Base-by-base conservation (phyloP, 2,888 invertebrate genomes). In the Cantharis rustica region DNA sequence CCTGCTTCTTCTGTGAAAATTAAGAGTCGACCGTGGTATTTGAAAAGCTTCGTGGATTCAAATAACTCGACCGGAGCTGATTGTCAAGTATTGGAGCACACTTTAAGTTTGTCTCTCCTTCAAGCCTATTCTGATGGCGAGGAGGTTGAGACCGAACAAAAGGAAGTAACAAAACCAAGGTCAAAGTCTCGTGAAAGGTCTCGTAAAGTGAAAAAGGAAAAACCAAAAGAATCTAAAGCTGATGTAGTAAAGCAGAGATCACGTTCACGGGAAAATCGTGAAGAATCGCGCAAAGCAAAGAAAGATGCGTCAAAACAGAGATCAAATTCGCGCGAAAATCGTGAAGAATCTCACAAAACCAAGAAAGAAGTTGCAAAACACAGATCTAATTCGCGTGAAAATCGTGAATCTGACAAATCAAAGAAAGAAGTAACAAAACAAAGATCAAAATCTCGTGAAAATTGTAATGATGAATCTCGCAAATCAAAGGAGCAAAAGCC, bases 111-210 rank as follows among this genome's bases (percentile, higher is more conserved):
- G 31, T 86, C 86, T 2, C 86, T 88, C 73, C 84, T 87, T 68
- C 87, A 87, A 80, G 85, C 72, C 71, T 88, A 88, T 78, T 85
- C 85, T 0, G 87, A 86, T 66, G 86, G 84, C 72, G 86, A 87
- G 27, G 84, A 86, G 62, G 83, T 84, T 69, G 82, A 83, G 64
- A 82, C 84, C 68, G 79, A 80, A 66, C 80, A 82, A 64, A 13
- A 15, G 13, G 26, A 69, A 71, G 17, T 16, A 17, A 17, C 61
- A 26, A 62, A 75, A 68, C 10, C 16, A 16, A 27, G 75, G 64
- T n/a, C 63, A 15, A 68, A 31, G 47, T 16, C 68, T 66, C 10
- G 20, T 17, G 66, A 75, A 72, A 15, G 7, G 3, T 47, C 47
- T 47, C 16, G 15, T 16, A 15, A 77, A 66, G 11, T 62, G 63